Evolutionary conservation across 2,888 invertebrate species (phyloP), one percentile per base, ranked within the genome.

Genomic region (Sphecodes monilicornis): DNA sequence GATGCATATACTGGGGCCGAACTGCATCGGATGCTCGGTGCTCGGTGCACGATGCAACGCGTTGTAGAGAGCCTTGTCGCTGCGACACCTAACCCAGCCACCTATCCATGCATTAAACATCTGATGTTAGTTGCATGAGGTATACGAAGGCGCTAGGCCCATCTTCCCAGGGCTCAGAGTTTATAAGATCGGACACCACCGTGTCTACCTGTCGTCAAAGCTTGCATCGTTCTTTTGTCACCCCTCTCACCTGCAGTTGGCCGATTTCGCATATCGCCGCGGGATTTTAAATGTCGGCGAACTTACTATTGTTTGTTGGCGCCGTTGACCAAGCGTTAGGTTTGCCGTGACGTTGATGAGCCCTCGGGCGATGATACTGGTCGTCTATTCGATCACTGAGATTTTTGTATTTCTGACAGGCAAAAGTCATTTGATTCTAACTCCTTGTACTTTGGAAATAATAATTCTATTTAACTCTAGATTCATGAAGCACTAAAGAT

Each of bases 41-140:
- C 72, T 57, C n/a, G n/a, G 29, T 46, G 79, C 85, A 76, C 70
- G 82, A 78, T 73, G 80, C 78, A 79, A 72, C 78, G 73, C 77
- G 73, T 85, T 80, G 89, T 78, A 75, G 87, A 78, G 82, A 57
- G 50, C n/a, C 84, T 88, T 85, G 89, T 89, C 87, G 87, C 86
- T 76, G 86, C 91, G 92, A 93, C 93, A 93, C 93, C 92, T 93
- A 87, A 84, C 88, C 76, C 84, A 85, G 87, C 90, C 91, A 90
- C 91, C 91, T 91, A 90, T 88, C 87, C 87, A 93, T 94, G 91
- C 92, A 94, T 94, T 92, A 94, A 94, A 93, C 94, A 94, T 94
- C 94, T 92, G 90, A 94, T 94, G 93, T 93, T 94, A 93, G 92
- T 93, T 92, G 89, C 94, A 94, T 92, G 94, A 94, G 93, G 88